Evolutionary conservation across 1,140 invertebrate species (phyloP).

Genomic region (Schmidtea mediterranea): DNA sequence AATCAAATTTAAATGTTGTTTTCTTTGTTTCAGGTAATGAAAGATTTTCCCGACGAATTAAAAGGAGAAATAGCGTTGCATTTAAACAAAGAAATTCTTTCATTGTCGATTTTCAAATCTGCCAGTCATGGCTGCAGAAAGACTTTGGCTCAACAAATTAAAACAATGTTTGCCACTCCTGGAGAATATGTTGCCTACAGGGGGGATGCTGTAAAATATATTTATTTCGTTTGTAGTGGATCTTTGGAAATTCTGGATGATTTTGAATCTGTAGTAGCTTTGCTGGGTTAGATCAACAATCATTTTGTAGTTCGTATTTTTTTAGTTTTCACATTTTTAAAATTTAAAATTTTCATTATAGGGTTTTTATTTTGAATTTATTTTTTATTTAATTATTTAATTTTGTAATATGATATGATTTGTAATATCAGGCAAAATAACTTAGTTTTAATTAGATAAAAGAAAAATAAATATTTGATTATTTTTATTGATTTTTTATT

Average conservation of each 20-base stretch:
- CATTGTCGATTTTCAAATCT: constrained; percentile 66
- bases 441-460: too few species aligned
- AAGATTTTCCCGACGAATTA: constrained; percentile 79
- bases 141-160: constrained; percentile 16
- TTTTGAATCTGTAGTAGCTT: constrained; percentile 22
- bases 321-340: too few species aligned
- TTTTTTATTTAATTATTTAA: too few species aligned
- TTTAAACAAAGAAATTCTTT: constrained; percentile 68
- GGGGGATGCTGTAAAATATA: constrained; percentile 20
- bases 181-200: constrained; percentile 22
- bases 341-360: too few species aligned
- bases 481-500: too few species aligned
- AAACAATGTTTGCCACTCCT: constrained; percentile 20
- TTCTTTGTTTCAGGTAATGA: too few species aligned
- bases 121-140: constrained; percentile 29
- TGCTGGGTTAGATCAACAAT: constrained; percentile 15
- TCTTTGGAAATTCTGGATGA: constrained; percentile 22
- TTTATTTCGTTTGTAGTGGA: constrained; percentile 23
- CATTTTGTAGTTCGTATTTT: not conserved
- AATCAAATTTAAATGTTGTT: too few species aligned
- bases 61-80: constrained; percentile 78
- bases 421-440: too few species aligned
- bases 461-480: too few species aligned
- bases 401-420: too few species aligned
- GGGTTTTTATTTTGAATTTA: too few species aligned